Percentiles rank a stretch among this genome's conserved stretches.
Evolutionary conservation across 1,140 invertebrate species (phyloP).

Genomic region (Drosophila pseudoobscura): DNA sequence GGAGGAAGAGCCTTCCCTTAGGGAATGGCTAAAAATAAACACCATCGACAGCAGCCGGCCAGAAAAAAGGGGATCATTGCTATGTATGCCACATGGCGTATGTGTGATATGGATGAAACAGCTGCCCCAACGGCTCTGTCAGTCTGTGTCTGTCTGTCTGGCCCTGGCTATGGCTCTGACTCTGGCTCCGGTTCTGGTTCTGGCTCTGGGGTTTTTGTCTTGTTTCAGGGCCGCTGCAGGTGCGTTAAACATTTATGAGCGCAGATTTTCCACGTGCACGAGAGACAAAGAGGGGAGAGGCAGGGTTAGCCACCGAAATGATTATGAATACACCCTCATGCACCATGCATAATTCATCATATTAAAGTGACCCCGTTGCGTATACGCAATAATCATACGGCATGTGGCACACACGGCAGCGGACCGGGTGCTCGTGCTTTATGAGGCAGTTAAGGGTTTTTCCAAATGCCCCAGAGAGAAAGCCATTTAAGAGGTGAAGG

Average conservation of each 20-base stretch:
- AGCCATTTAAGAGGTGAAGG: conserved; percentile 8
- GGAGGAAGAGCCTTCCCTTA: conserved; percentile 9
- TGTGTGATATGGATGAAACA: background rate
- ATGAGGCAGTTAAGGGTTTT: conserved; percentile 26
- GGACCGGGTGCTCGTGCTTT: background rate
- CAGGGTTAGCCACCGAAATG: conserved; percentile 46
- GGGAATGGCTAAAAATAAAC: conserved; percentile 34
- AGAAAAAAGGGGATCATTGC: conserved; percentile 38
- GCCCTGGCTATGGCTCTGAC: background rate
- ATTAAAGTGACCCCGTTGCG: conserved; percentile 76
- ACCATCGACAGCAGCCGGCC: conserved; percentile 16
- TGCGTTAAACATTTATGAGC: conserved; percentile 79
- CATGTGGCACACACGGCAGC: conserved; percentile 34
- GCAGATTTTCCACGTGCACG: conserved; percentile 41
- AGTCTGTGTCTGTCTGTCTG: no score
- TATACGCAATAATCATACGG: conserved; percentile 80
- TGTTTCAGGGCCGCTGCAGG: conserved; percentile 51
- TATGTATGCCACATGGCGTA: conserved; percentile 45
- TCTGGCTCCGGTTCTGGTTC: background rate
- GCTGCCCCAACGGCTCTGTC: conserved; percentile 9
- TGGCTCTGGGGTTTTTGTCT: conserved; percentile 9
- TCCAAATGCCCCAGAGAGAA: background rate
- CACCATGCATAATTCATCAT: conserved; percentile 73
- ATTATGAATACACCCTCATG: conserved; percentile 62
- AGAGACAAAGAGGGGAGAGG: background rate